Base-by-base conservation (phyloP, 2,797 vertebrate species). In the Telmatherina bonti region DNA sequence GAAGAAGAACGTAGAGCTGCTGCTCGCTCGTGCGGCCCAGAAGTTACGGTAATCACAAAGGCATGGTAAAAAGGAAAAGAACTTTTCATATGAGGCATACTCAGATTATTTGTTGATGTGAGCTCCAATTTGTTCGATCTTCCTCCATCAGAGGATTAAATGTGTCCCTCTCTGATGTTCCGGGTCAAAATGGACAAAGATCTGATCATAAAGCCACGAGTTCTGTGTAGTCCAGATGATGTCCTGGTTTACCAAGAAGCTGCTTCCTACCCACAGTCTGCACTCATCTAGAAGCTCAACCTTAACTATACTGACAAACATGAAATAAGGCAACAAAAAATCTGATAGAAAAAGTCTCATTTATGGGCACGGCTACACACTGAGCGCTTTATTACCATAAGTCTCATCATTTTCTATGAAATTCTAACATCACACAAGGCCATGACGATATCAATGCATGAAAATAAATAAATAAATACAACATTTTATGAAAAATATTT, bases 401-500 rank as follows among this genome's bases (percentile, higher is more conserved):
- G 36, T 38, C 11, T 38, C 36, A 38, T 38, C 12, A 15, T 38
- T 38, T 38, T 13, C 36, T 38, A 54, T 18, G 5, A 30, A 30
- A 54, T 30, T 18, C 13, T 29, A 22, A 22, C 55, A 36, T 57
- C 20, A 2, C 61, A 72, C 33, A 41, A 67, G 72, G 43, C 51
- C 53, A 8, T 18, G 27, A 8, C 69, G 38, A 71, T 57, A 65
- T 27, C 0, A 36, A 49, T 26, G 2, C 61, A 62, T 26, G 53
- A 27, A 78, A 70, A 74, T 63, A 55, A 59, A 75, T 35, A 47
- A 71, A 67, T 0, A 36, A 3, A 77, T 31, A n/a, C n/a, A n/a
- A n/a, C n/a, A n/a, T n/a, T n/a, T n/a, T n/a, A n/a, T n/a, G n/a
- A n/a, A n/a, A n/a, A 63, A 36, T 2, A 69, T 30, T 18, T n/a